Percentiles rank a stretch among this genome's conserved stretches.
phyloP scores from a whole-genome alignment of 2,888 invertebrate species.

The Capitulum mitella region DNA sequence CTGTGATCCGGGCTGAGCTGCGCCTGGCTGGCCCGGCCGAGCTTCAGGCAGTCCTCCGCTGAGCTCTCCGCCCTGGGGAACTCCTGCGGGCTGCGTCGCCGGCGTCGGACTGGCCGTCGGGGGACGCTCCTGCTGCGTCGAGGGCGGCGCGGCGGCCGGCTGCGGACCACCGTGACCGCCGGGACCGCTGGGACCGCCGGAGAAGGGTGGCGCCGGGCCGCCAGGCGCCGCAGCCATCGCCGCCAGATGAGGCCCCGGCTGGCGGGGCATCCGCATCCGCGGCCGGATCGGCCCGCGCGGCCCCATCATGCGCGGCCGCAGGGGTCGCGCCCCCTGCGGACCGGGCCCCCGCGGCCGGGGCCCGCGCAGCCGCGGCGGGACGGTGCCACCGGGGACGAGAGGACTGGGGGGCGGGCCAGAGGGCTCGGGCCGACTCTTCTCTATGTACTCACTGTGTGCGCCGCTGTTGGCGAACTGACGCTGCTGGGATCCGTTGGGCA shows the following conservation, averaged over 20 bases:
- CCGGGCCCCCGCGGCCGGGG: slow-evolving; percentile 1
- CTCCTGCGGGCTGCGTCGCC: background rate
- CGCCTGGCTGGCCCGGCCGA: background rate
- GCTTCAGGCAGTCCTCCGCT: background rate
- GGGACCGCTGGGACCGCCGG: too few relatives aligned
- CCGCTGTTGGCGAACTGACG: background rate
- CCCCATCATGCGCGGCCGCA: slow-evolving; percentile 35
- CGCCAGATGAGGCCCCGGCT: background rate
- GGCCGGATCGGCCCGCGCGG: slow-evolving; percentile 33
- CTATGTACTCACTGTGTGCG: background rate
- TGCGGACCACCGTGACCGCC: background rate
- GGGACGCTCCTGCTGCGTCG: background rate
- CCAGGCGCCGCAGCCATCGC: too few relatives aligned
- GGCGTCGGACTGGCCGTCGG: too few relatives aligned
- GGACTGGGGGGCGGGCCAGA: background rate
- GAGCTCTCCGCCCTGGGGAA: background rate
- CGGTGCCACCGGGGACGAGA: background rate
- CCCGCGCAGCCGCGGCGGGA: background rate
- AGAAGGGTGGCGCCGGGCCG: too few relatives aligned
- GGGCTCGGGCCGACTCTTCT: background rate
- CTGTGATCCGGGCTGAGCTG: background rate
- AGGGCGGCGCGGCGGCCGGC: background rate
- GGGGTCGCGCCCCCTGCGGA: slow-evolving; percentile 31
- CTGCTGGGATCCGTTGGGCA: background rate
- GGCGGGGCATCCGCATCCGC: background rate